Evolutionary conservation across 2,888 invertebrate genomes (phyloP).

Genomic region (Gandaritis pyraliata): DNA sequence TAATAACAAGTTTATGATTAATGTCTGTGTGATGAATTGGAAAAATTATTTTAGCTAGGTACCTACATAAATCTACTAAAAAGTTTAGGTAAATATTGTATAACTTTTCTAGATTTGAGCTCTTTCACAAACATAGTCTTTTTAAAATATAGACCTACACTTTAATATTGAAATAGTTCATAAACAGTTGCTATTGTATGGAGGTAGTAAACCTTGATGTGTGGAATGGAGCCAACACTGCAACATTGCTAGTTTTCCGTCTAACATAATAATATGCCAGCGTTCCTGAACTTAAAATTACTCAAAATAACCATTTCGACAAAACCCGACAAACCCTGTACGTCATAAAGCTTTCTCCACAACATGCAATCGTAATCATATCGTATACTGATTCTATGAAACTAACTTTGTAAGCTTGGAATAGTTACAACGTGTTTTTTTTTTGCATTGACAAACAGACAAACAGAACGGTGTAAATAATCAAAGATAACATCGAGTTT

Average conservation of each 20-base stretch:
- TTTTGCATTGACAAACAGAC: too few species aligned
- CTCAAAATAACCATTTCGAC: slow-evolving; percentile 15
- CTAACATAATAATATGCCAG: slow-evolving; percentile 15
- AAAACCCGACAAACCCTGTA: not conserved
- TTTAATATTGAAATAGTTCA: not conserved
- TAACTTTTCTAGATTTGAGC: too few species aligned
- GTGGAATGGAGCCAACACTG: slow-evolving; percentile 14
- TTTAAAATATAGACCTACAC: not conserved
- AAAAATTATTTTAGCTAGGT: too few species aligned
- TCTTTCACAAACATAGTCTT: not conserved
- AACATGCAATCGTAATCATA: not conserved
- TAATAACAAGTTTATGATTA: too few species aligned
- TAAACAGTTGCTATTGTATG: not conserved
- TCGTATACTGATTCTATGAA: too few species aligned
- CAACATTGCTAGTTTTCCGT: slow-evolving; percentile 13
- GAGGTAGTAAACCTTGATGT: not conserved
- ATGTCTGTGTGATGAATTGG: too few species aligned
- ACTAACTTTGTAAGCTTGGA: too few species aligned
- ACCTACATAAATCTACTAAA: too few species aligned
- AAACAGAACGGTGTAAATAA: too few species aligned
- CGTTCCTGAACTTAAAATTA: slow-evolving; percentile 21
- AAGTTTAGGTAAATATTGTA: too few species aligned
- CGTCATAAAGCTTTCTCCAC: not conserved
- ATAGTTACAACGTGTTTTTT: too few species aligned
- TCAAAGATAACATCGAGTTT: too few species aligned